These are phyloP conservation scores for Conus ventricosus DNA, from an alignment of 1,140 invertebrate genomes.

Conservation along the genomic window DNA sequence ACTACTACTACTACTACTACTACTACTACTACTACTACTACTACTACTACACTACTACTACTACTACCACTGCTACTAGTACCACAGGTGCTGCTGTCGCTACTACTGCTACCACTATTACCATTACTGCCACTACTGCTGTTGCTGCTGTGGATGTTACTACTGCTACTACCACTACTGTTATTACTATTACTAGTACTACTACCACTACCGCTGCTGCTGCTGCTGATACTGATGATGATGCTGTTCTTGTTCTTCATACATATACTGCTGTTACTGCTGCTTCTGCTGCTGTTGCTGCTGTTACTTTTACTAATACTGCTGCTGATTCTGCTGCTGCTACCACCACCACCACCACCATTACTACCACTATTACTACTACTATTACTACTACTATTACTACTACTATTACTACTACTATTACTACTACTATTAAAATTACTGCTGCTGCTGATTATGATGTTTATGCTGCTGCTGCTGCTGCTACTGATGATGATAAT, in stretches of 20 bases:
- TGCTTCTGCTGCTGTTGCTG: no score
- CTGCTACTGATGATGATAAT: no score
- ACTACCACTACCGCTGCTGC: slow-evolving; percentile 11
- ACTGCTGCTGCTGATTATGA: neutral
- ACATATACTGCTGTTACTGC: neutral
- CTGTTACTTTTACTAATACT: no score
- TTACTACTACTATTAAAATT: no score
- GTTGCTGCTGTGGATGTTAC: no score
- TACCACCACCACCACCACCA: neutral
- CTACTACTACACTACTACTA: no score
- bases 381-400: slow-evolving; percentile 16
- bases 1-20: no score
- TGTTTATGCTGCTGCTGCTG: no score
- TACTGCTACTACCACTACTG: neutral
- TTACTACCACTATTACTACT: slow-evolving; percentile 13
- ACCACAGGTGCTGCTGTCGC: no score
- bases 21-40: no score
- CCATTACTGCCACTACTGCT: no score
- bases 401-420: slow-evolving; percentile 22
- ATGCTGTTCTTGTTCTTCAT: neutral
- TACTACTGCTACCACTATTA: neutral
- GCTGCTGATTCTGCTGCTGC: no score
- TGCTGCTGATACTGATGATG: neutral
- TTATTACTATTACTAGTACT: neutral
- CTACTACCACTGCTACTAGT: neutral